These are phyloP conservation scores for Dipodomys ordii DNA, from an alignment of 2,113 vertebrate species.

Conservation along the genomic window DNA sequence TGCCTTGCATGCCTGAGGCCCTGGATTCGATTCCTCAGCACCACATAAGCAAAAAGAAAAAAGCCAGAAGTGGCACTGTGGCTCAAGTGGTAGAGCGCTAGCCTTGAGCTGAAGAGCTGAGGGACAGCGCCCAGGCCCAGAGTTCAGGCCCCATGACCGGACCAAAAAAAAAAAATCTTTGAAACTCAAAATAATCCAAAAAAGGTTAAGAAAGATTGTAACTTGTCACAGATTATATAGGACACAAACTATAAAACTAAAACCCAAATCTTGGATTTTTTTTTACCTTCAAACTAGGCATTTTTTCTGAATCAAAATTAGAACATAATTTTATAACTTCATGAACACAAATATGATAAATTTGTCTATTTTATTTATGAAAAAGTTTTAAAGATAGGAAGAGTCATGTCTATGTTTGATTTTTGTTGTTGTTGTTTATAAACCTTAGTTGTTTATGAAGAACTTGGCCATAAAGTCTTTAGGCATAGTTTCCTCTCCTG, in stretches of 20 bases:
- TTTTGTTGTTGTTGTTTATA: too few species aligned
- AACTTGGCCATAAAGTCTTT: slow-evolving; percentile 2
- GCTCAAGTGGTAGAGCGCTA: too few species aligned
- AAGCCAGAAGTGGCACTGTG: too few species aligned
- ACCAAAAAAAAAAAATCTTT: not conserved
- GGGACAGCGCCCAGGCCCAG: too few species aligned
- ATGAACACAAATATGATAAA: not conserved
- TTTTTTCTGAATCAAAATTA: slow-evolving; percentile 28
- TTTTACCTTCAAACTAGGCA: not conserved
- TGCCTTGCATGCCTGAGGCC: too few species aligned
- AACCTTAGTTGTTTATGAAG: not conserved
- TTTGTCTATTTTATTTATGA: not conserved
- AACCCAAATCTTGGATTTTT: not conserved
- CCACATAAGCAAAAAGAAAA: too few species aligned
- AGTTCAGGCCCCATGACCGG: too few species aligned
- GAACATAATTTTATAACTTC: too few species aligned
- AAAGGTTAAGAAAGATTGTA: not conserved
- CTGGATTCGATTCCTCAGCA: too few species aligned
- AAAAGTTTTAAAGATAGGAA: not conserved
- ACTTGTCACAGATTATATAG: not conserved
- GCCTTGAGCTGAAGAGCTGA: too few species aligned
- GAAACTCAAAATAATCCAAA: slow-evolving; percentile 23
- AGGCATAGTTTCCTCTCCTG: not conserved
- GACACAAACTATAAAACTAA: slow-evolving; percentile 10
- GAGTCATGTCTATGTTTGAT: not conserved